Evolutionary conservation across 2,888 invertebrate species (phyloP), one percentile per base, ranked within the genome.

Genomic region (Coleophora flavipennella): DNA sequence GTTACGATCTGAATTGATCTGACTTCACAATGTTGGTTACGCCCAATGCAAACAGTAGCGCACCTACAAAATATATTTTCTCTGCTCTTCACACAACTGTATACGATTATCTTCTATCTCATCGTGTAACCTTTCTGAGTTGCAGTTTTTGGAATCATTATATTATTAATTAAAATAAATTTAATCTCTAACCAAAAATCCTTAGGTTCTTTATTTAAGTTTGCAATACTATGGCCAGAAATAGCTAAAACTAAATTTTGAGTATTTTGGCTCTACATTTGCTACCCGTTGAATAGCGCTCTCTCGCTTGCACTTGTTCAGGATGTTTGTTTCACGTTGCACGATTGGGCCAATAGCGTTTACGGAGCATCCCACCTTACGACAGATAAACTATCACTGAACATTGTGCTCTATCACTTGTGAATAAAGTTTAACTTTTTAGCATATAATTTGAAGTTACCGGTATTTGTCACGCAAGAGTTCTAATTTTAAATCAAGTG

Each of bases 401-500:
- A 84, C 79, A 79, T 68, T 83, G 75, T 71, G 67, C 81, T 74
- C 76, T 84, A 83, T 70, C 50, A 55, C 81, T 69, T 69, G 63
- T 57, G 57, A 64, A 81, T 83, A 84, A 80, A 81, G 83, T 78
- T 81, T 79, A 83, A 80, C 79, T 78, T 79, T 79, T 80, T 73
- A 74, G 61, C 69, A 73, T 81, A 72, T 75, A 77, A 79, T 73
- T 73, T 63, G 60, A 70, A 74, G 78, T 75, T 80, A 74, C 77
- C 79, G 79, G 80, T 83, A 80, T 83, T 81, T 81, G 81, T 83
- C 81, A 83, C 68, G 80, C 79, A 76, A 80, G 80, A 78, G 79
- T 84, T 84, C 83, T 81, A 83, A 84, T 84, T 84, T 84, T 81
- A 83, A 84, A 83, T 78, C 79, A 78, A 81, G 83, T 80, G 84